These are phyloP conservation scores for Herpetotheres cachinnans DNA, from an alignment of 2,113 vertebrate genomes.

Conservation along the genomic window DNA sequence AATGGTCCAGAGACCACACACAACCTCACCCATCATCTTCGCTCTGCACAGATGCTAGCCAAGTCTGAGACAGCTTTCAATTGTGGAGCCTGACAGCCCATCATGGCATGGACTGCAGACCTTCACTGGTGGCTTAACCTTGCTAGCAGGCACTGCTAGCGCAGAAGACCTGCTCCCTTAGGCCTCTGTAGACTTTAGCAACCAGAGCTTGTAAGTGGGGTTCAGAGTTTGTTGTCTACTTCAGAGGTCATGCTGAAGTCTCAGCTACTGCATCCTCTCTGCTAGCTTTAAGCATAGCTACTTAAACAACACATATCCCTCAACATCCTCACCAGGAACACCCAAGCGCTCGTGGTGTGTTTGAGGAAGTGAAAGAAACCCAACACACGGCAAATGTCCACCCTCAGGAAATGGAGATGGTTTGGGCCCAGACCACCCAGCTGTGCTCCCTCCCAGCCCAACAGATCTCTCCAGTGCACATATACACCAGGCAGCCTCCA, in stretches of 20 bases:
- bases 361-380: neutral
- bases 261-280: neutral
- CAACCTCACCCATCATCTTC: neutral
- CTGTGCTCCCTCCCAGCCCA: neutral
- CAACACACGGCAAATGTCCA: rapidly evolving
- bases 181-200: neutral
- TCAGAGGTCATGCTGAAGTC: neutral
- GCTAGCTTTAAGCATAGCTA: neutral
- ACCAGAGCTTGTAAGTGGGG: neutral
- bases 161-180: neutral
- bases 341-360: rapidly evolving
- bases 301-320: rapidly evolving
- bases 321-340: neutral
- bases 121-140: neutral
- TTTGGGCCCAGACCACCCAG: rapidly evolving
- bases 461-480: neutral
- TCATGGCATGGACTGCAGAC: neutral
- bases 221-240: neutral
- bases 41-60: neutral
- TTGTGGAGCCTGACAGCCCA: rapidly evolving
- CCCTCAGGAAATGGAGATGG: rapidly evolving
- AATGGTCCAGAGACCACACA: neutral
- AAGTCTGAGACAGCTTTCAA: neutral
- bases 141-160: neutral
- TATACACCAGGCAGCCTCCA: neutral